Evolutionary conservation across 2,113 vertebrate species (phyloP), one percentile per base, ranked within the genome.

Genomic region (Paradoxurus hermaphroditus): DNA sequence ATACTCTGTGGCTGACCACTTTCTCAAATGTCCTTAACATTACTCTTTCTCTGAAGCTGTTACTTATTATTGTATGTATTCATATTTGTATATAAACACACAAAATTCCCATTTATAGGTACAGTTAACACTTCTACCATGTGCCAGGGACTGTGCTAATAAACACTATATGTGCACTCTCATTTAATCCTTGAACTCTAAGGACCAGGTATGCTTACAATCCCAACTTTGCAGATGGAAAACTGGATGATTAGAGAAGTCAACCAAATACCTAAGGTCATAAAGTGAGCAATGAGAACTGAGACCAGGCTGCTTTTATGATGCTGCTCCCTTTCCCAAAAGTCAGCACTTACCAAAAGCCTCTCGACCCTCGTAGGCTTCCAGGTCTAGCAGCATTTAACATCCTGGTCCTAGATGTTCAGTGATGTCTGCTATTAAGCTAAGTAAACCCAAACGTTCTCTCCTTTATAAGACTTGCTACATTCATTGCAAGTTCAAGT

Each of bases 1-100:
- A 77, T 23, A 68, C 44, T 85, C 82, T 77, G 44, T 56, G 27
- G 29, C 31, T 81, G 36, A 94, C n/a, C 13, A 85, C 65, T 59
- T 90, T 63, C 44, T 95, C 91, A 95, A 94, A 96, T 92, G 31
- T 75, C 11, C 46, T 90, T 44, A 93, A 65, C n/a, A 77, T 72
- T 63, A 92, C 72, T 70, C 23, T 92, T 91, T 3, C 14, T 89
- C 63, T 86, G 34, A 73, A 72, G 34, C 53, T 89, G 56, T 81
- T 59, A n/a, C n/a, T n/a, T n/a, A 92, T 70, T 93, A 90, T 84
- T 90, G 46, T 36, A 84, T 29, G 13, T 36, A 75, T 23, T 49
- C 21, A 10, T 77, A 56, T 82, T 46, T 95, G 25, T 41, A 93
- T 51, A 63, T 25, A 81, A 51, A 73, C 23, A 82, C 25, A 84